Conservation (phyloP, 2,888 invertebrate genomes). For the Ophonus ardosiacus region DNA sequence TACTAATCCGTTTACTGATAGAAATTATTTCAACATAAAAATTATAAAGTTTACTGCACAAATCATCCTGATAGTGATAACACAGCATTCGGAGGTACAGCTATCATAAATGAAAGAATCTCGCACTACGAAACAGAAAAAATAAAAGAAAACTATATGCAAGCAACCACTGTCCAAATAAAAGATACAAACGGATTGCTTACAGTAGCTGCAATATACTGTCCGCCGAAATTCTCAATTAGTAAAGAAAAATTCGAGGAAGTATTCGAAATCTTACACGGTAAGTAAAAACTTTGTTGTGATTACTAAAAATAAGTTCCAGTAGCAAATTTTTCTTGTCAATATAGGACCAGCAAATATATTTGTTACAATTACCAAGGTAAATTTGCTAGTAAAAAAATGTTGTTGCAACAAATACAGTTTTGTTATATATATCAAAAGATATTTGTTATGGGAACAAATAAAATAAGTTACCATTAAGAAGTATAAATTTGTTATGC, state of each 20-base stretch:
- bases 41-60: slow-evolving; percentile 60
- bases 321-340: no score
- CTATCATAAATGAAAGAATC: slow-evolving; percentile 59
- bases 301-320: no score
- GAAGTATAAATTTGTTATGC: no score
- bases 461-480: no score
- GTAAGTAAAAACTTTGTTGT: no score
- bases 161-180: slow-evolving; percentile 56
- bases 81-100: slow-evolving; percentile 59
- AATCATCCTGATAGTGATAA: slow-evolving; percentile 61
- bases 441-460: no score
- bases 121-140: slow-evolving; percentile 52
- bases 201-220: slow-evolving; percentile 56
- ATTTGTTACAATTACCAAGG: no score
- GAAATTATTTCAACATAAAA: slow-evolving; percentile 61
- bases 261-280: no score
- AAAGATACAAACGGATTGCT: slow-evolving; percentile 35
- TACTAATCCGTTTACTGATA: slow-evolving; percentile 64
- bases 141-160: slow-evolving; percentile 28
- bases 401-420: no score
- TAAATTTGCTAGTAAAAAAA: no score
- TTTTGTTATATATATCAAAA: no score
- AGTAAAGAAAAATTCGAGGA: slow-evolving; percentile 46
- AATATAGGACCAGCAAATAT: no score
- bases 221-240: slow-evolving; percentile 53